Evolutionary conservation across 2,888 invertebrate species (phyloP).

Genomic region (Sesamia inferens): DNA sequence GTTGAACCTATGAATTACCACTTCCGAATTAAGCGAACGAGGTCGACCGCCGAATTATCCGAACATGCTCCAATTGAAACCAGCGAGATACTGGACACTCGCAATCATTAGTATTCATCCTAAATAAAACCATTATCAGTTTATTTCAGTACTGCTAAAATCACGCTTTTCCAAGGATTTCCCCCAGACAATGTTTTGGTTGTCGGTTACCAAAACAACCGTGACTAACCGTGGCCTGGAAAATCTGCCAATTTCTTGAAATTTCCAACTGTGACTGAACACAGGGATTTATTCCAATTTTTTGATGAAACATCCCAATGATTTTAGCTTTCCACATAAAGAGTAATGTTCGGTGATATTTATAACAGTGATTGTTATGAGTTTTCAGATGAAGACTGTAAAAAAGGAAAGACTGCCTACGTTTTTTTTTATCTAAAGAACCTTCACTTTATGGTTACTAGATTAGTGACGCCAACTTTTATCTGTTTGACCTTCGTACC

Average conservation of each 20-base stretch:
- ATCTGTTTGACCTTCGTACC: slow-evolving; percentile 36
- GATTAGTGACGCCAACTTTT: slow-evolving; percentile 21
- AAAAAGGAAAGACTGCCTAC: background rate
- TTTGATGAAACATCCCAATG: slow-evolving; percentile 29
- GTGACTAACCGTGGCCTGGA: slow-evolving; percentile 45
- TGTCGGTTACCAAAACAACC: slow-evolving; percentile 45
- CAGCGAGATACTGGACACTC: slow-evolving; percentile 40
- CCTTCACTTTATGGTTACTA: slow-evolving; percentile 16
- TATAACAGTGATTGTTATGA: background rate
- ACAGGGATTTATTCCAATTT: slow-evolving; percentile 36
- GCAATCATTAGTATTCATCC: slow-evolving; percentile 36
- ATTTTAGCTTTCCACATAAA: slow-evolving; percentile 30
- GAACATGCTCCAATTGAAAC: slow-evolving; percentile 63
- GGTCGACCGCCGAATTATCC: slow-evolving; percentile 70
- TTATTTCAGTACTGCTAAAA: slow-evolving; percentile 14
- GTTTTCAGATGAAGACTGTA: background rate
- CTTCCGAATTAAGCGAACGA: slow-evolving; percentile 78
- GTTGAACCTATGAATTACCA: slow-evolving; percentile 77
- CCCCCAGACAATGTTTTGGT: slow-evolving; percentile 30
- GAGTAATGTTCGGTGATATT: slow-evolving; percentile 8
- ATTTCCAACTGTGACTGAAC: slow-evolving; percentile 23
- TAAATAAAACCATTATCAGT: slow-evolving; percentile 26
- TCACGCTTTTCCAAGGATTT: slow-evolving; percentile 43
- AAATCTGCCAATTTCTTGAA: slow-evolving; percentile 43
- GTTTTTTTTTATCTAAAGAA: background rate